Base-by-base conservation (phyloP, 2,888 invertebrate genomes). In the Eupithecia subumbrata region DNA sequence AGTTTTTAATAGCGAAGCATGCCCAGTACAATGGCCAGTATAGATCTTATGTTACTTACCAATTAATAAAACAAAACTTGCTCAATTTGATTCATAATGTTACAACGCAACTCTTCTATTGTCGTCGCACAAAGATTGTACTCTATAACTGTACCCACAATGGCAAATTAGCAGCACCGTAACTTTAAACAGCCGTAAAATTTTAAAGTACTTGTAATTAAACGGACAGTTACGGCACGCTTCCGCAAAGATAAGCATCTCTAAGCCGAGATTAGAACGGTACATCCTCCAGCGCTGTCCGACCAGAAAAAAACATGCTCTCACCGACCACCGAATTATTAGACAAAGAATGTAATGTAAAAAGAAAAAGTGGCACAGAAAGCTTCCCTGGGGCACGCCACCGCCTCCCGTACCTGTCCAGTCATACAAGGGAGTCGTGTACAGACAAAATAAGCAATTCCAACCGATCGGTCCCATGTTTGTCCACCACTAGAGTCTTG, bases 391-490 rank as follows among this genome's bases (percentile, higher is more conserved):
- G 80, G 90, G 91, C 86, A 90, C 86, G 86, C 89, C 87, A n/a
- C 25, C 64, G 85, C 83, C 88, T 86, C 85, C 90, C 86, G 87
- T 92, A 93, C 92, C 92, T 93, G 92, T 89, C 90, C 90, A 89
- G 87, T 71, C 68, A 37, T 69, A 63, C 87, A 87, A 89, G 92
- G 92, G 92, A 92, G 91, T 87, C 88, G 88, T 92, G 94, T 93
- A 92, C 91, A 90, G 92, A 94, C 94, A 95, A 95, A 95, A 94
- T 95, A 94, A 94, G 94, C 94, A 94, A 95, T 94, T 94, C 94
- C 93, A 90, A 91, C 87, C 92, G 91, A 93, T 94, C 92, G 91
- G 93, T 88, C 92, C 92, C 88, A 88, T 95, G 93, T 95, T 95
- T 95, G 94, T 90, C 89, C 90, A 92, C 93, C 94, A 95, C 94